Evolutionary conservation across 2,113 vertebrate species (phyloP).

Genomic region (Otis tarda): DNA sequence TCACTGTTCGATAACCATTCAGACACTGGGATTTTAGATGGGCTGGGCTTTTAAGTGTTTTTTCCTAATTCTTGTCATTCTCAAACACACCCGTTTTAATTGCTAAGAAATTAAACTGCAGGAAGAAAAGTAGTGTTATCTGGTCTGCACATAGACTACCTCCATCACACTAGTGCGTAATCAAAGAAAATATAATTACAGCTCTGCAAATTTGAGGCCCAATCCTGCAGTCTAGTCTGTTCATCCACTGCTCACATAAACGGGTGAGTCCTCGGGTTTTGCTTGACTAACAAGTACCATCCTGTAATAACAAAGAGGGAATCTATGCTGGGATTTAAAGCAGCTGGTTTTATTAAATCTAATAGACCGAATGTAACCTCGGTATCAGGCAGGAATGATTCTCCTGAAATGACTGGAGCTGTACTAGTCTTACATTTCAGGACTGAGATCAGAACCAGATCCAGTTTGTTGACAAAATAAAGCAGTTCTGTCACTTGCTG

Average conservation of each 20-base stretch:
- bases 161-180: constrained; percentile 27
- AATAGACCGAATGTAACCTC: background rate
- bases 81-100: constrained; percentile 56
- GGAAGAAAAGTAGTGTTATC: constrained; percentile 67
- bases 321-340: constrained; percentile 31
- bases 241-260: background rate
- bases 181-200: constrained; percentile 68
- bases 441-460: constrained; percentile 7
- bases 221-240: background rate
- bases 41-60: background rate
- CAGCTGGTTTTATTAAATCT: constrained; percentile 35
- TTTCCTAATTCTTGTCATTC: background rate
- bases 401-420: background rate
- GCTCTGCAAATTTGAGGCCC: background rate
- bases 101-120: constrained; percentile 67
- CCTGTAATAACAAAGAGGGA: constrained; percentile 20
- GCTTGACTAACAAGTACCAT: constrained; percentile 15
- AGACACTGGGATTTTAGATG: background rate
- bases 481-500: constrained; percentile 46
- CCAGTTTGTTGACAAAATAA: background rate
- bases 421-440: background rate
- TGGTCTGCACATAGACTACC: constrained; percentile 62
- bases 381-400: background rate
- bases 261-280: background rate
- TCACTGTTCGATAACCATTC: constrained; percentile 9